Percentiles rank a stretch among this genome's conserved stretches.
Evolutionary conservation across 1,140 invertebrate genomes (phyloP).

Genomic region (Metaphire vulgaris): DNA sequence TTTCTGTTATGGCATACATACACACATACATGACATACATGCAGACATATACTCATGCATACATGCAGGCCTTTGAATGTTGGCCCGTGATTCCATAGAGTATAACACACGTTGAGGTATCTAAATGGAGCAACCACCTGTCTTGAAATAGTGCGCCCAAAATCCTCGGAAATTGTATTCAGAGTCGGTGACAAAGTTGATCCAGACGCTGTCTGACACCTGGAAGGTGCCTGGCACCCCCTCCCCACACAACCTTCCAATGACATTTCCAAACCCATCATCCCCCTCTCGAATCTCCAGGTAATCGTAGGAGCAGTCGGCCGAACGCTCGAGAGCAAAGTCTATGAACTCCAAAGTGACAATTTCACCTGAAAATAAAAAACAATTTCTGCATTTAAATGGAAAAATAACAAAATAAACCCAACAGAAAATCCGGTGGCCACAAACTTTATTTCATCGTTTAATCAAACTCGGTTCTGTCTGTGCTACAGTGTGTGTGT

Average conservation of each 20-base stretch:
- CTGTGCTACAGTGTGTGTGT: too few species aligned
- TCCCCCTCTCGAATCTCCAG: slow-evolving; percentile 4
- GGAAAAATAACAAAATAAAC: slow-evolving; percentile 6
- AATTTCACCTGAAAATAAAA: slow-evolving; percentile 11
- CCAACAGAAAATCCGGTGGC: too few species aligned
- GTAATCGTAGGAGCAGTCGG: slow-evolving; percentile 18
- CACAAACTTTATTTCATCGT: too few species aligned
- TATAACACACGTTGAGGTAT: too few species aligned
- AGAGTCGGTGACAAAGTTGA: slow-evolving; percentile 10
- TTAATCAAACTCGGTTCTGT: too few species aligned
- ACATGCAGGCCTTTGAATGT: too few species aligned
- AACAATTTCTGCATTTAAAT: neutral
- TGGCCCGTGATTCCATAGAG: too few species aligned
- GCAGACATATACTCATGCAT: too few species aligned
- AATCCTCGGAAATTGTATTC: slow-evolving; percentile 7
- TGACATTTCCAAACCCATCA: slow-evolving; percentile 8
- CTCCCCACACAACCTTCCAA: slow-evolving; percentile 13
- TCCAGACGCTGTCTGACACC: slow-evolving; percentile 11
- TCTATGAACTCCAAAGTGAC: slow-evolving; percentile 20
- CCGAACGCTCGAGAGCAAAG: slow-evolving; percentile 1
- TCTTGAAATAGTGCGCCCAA: slow-evolving; percentile 7
- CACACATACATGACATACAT: too few species aligned
- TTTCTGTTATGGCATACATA: too few species aligned
- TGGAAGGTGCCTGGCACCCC: neutral
- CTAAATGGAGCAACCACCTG: too few species aligned